These are phyloP conservation scores for Brevimyrus niger DNA, from an alignment of 2,113 vertebrate genomes.

Conservation along the genomic window DNA sequence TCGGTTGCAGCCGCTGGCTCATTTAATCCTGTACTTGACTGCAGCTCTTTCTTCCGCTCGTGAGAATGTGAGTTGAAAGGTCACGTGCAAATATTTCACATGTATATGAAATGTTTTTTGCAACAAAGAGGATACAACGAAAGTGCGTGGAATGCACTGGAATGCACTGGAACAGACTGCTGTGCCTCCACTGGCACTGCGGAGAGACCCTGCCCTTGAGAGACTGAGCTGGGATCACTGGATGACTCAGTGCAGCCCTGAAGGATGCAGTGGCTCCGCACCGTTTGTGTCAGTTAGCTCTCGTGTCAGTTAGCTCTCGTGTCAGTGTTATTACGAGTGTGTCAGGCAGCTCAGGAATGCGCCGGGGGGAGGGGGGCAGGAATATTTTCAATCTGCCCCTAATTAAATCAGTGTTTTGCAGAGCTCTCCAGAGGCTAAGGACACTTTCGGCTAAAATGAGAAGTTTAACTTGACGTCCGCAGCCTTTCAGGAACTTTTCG, in stretches of 20 bases:
- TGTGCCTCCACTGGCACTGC: neutral
- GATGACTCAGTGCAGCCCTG: slow-evolving; percentile 20
- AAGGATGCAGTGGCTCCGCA: slow-evolving; percentile 4
- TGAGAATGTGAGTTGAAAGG: neutral
- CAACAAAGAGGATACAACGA: neutral
- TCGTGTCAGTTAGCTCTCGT: slow-evolving; percentile 27
- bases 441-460: neutral
- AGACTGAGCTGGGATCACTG: slow-evolving; percentile 16
- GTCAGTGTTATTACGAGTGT: slow-evolving; percentile 27
- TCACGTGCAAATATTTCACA: neutral
- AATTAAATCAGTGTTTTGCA: neutral
- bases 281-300: slow-evolving; percentile 26
- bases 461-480: neutral
- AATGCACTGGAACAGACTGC: neutral
- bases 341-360: slow-evolving; percentile 35
- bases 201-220: slow-evolving; percentile 7
- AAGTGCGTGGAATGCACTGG: neutral
- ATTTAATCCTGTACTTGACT: neutral
- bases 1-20: neutral
- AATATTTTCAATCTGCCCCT: neutral
- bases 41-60: neutral
- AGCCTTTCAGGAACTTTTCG: neutral
- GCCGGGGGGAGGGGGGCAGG: slow-evolving; percentile 22
- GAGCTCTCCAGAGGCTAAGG: neutral
- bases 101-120: neutral